Base-by-base conservation (phyloP, 2,113 vertebrate species). In the Percina caprodes region DNA sequence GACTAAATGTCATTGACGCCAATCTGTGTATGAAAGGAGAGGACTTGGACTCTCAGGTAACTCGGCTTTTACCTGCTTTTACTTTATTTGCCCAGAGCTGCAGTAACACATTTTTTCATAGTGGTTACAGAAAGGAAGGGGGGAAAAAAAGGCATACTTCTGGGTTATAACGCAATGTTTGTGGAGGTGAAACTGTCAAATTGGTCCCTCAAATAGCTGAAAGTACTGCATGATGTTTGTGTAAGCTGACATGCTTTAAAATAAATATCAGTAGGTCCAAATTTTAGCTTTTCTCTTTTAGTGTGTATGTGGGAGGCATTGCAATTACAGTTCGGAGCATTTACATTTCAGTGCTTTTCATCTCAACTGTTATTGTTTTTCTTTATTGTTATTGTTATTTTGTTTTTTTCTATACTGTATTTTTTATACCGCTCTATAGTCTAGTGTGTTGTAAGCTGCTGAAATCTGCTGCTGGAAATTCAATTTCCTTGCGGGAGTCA, bases 21-120 rank as follows among this genome's bases (percentile, higher is more conserved):
- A 99, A 99, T 89, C 97, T 99, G 91, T 99, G 98, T 86, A 99
- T 99, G 98, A 99, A 99, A 83, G 98, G 98, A 79, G 98, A 99
- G 92, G 98, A 99, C 84, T 67, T 99, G 88, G 98, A 99, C 91
- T 99, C 98, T 0, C 98, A 99, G 97, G 98, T 99, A 87, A 54
- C 12, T 71, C 18, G 13, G 23, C 72, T 60, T 58, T 65, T 10
- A 23, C 18, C 55, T 12, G 19, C 51, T 60, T 61, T 61, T 10
- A 21, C 18, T 55, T 12, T n/a, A 39, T 54, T 24, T 12, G 19
- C 5, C 18, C 21, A 71, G 0, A 49, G 70, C 63, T 15, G 66
- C 66, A 51, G 7, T 33, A 65, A 45, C 46, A 42, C 5, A 51
- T 21, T 4, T 56, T 39, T 26, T 9, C 46, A 3, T 8, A 21